Evolutionary conservation across 1,140 invertebrate species (phyloP).

Genomic region (Drepana arcuata): DNA sequence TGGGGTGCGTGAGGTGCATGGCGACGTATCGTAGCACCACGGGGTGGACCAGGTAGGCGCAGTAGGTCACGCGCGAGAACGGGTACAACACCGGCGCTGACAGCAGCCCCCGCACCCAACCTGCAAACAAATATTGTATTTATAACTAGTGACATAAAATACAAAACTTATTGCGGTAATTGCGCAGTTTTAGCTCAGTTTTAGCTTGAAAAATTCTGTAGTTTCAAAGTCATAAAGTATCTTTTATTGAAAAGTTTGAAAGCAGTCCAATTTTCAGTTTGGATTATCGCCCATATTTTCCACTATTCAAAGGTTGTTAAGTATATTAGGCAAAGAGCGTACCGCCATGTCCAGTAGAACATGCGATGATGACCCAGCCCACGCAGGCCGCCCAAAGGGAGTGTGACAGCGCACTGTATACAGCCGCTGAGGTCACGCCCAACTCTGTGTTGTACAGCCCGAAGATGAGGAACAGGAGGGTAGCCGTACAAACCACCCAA

Average conservation of each 20-base stretch:
- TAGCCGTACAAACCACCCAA: slow-evolving; percentile 77
- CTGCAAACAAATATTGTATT: slow-evolving; percentile 67
- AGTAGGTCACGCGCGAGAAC: slow-evolving; percentile 88
- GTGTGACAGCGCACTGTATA: slow-evolving; percentile 88
- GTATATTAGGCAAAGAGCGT: too few species aligned
- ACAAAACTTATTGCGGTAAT: too few species aligned
- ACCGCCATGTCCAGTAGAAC: slow-evolving; percentile 91
- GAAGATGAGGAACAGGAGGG: slow-evolving; percentile 81
- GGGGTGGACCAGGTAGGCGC: slow-evolving; percentile 87
- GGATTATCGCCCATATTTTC: too few species aligned
- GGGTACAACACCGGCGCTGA: slow-evolving; percentile 86
- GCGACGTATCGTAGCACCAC: slow-evolving; percentile 82
- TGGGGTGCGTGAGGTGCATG: slow-evolving; percentile 83
- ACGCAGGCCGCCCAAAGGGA: slow-evolving; percentile 87
- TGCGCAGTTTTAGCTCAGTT: too few species aligned
- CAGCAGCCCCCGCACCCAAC: slow-evolving; percentile 80
- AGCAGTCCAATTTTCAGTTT: too few species aligned
- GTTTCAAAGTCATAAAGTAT: too few species aligned
- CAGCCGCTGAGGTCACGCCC: slow-evolving; percentile 78
- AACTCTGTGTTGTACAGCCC: slow-evolving; percentile 82
- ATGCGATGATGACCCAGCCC: slow-evolving; percentile 91
- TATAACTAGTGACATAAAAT: too few species aligned
- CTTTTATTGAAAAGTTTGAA: too few species aligned
- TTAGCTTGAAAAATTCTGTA: too few species aligned
- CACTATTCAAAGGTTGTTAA: too few species aligned